phyloP scores from a whole-genome alignment of 2,113 vertebrate species.

The Pomatorhinus ruficollis region DNA sequence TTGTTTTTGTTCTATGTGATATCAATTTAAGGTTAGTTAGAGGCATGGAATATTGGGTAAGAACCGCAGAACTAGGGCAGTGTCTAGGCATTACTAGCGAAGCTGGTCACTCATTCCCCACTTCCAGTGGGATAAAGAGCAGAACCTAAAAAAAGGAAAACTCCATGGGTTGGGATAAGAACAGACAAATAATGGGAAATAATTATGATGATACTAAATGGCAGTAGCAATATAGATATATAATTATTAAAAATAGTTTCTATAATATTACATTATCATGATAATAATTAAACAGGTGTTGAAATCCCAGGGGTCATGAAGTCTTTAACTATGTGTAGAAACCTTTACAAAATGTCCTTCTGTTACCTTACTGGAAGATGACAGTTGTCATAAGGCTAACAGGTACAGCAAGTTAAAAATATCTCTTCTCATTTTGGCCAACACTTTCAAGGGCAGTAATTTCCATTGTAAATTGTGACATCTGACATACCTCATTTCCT shows the following conservation, averaged over 20 bases:
- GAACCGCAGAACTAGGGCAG: fast-evolving
- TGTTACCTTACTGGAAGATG: background rate
- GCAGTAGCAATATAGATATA: background rate
- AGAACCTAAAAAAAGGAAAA: background rate
- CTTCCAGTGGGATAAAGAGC: background rate
- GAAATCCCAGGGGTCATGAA: background rate
- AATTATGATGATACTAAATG: background rate
- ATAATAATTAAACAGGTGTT: background rate
- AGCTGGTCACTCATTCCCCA: background rate
- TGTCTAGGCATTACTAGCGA: background rate
- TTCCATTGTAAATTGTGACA: background rate
- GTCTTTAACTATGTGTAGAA: background rate
- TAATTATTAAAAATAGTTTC: background rate
- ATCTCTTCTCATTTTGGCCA: background rate
- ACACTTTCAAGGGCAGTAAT: background rate
- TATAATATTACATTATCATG: background rate
- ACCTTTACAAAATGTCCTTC: background rate
- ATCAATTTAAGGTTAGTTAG: background rate
- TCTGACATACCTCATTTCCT: background rate
- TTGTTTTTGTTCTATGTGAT: background rate
- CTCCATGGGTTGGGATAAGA: fast-evolving
- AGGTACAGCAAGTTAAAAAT: background rate
- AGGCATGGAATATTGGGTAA: background rate
- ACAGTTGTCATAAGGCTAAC: background rate
- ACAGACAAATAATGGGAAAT: background rate